These are phyloP conservation scores for Agrotis clavis DNA, from an alignment of 2,888 invertebrate species.

Conservation along the genomic window DNA sequence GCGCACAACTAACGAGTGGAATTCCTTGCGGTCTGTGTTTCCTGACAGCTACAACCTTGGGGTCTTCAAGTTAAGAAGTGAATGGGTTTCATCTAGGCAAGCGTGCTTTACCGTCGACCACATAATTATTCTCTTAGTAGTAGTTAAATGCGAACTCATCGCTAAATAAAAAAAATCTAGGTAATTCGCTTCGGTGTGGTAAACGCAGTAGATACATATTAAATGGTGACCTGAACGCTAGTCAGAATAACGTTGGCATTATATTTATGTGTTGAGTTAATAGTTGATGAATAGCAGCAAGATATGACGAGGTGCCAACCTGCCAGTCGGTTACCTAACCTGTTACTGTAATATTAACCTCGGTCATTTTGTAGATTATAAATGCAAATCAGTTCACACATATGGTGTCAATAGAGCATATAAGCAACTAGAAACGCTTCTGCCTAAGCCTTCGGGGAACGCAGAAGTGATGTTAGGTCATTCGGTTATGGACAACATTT, in stretches of 20 bases:
- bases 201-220: neutral
- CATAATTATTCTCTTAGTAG: too few relatives aligned
- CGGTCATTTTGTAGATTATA: neutral
- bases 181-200: neutral
- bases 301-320: slow-evolving; percentile 54
- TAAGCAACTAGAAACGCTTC: neutral
- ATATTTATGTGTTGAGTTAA: slow-evolving; percentile 45
- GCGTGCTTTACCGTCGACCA: too few relatives aligned
- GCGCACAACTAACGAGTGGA: too few relatives aligned
- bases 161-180: too few relatives aligned
- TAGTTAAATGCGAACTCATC: too few relatives aligned
- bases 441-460: neutral
- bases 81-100: too few relatives aligned
- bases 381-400: slow-evolving; percentile 5
- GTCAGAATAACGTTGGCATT: slow-evolving; percentile 23
- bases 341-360: neutral
- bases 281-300: slow-evolving; percentile 50
- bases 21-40: too few relatives aligned
- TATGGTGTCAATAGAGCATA: too few relatives aligned
- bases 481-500: neutral
- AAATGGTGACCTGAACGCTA: neutral
- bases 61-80: too few relatives aligned
- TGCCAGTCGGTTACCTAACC: slow-evolving; percentile 39
- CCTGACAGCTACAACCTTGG: too few relatives aligned
- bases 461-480: neutral